A percentile compares a stretch with the other conserved stretches of the same genome.
phyloP scores from a whole-genome alignment of 2,888 invertebrate genomes.

The Germaria angustata region DNA sequence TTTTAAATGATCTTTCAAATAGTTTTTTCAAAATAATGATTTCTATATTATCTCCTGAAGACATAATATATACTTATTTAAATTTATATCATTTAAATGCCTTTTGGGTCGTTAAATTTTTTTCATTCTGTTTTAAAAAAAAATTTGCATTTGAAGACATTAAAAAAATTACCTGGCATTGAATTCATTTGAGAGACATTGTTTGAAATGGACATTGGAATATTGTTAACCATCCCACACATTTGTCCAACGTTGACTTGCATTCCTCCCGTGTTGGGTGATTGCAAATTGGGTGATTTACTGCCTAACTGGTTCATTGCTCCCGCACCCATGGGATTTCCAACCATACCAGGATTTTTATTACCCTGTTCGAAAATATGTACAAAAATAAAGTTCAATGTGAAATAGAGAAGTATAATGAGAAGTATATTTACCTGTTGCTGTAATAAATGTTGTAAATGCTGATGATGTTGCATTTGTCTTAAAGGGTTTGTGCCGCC shows the following conservation, averaged over 20 bases:
- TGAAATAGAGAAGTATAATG: too few species aligned
- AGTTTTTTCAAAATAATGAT: too few species aligned
- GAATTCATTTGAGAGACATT: conserved; percentile 88
- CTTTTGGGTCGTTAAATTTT: too few species aligned
- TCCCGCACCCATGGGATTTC: conserved; percentile 82
- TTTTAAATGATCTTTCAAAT: too few species aligned
- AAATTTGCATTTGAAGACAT: too few species aligned
- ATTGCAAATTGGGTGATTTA: conserved; percentile 91
- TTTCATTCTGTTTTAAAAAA: too few species aligned
- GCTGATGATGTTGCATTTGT: conserved; percentile 82
- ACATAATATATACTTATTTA: too few species aligned
- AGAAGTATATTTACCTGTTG: conserved; percentile 78
- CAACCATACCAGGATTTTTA: conserved; percentile 77
- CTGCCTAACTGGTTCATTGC: conserved; percentile 88
- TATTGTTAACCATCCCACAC: conserved; percentile 84
- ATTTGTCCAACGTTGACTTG: conserved; percentile 85
- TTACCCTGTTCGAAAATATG: conserved; percentile 71
- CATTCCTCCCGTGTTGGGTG: conserved; percentile 89
- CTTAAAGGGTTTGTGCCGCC: conserved; percentile 75
- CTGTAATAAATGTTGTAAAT: conserved; percentile 85
- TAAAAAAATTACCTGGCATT: conserved; percentile 82
- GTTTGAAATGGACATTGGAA: conserved; percentile 88
- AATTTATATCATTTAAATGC: too few species aligned
- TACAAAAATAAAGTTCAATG: background rate
- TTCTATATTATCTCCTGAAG: too few species aligned